Conservation (phyloP, 2,113 vertebrate species). For the Marmota flaviventris region DNA sequence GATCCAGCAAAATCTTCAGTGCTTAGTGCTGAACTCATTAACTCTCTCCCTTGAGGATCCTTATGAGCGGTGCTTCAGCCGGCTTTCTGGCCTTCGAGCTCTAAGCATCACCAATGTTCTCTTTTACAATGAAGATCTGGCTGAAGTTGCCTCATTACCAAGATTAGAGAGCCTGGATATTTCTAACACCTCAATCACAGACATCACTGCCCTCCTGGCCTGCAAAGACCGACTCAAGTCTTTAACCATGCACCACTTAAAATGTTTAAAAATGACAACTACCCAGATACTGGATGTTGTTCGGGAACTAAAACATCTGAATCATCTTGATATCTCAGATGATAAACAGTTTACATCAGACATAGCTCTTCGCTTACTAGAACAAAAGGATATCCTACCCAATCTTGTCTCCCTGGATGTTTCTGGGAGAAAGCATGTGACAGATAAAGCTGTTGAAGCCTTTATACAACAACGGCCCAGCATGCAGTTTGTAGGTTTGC, state of each 20-base stretch:
- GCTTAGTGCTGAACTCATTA: constrained; percentile 96
- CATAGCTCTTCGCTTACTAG: constrained; percentile 96
- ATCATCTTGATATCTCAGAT: constrained; percentile 98
- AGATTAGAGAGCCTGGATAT: constrained; percentile 98
- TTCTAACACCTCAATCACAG: constrained; percentile 98
- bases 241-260: constrained; percentile 98
- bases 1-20: constrained; percentile 95
- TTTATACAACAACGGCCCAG: constrained; percentile 96
- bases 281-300: constrained; percentile 96
- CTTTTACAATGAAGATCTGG: constrained; percentile 97
- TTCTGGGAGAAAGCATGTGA: constrained; percentile 97
- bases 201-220: constrained; percentile 95
- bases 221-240: constrained; percentile 96
- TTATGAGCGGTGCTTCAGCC: constrained; percentile 93
- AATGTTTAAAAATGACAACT: constrained; percentile 99
- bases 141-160: constrained; percentile 95
- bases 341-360: constrained; percentile 99
- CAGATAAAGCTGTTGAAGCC: constrained; percentile 94
- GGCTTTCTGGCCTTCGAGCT: constrained; percentile 93
- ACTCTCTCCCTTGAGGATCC: constrained; percentile 98
- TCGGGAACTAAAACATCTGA: constrained; percentile 93
- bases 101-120: constrained; percentile 97
- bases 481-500: constrained; percentile 97
- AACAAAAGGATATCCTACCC: constrained; percentile 94
- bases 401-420: constrained; percentile 96